These are phyloP conservation scores for Patella depressa DNA, from an alignment of 2,888 invertebrate genomes.

Conservation along the genomic window DNA sequence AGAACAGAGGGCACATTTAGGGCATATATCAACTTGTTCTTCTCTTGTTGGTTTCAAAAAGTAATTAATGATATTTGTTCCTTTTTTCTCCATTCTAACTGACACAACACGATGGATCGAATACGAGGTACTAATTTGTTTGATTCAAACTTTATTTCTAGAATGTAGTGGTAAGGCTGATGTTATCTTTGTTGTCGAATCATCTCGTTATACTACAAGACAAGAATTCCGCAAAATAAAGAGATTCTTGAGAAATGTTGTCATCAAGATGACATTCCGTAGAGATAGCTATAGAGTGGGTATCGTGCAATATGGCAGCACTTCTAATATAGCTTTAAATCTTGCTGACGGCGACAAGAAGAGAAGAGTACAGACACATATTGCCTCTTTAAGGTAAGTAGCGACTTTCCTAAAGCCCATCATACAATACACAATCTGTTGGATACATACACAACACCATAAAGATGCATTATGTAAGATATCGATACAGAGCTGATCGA, in stretches of 20 bases:
- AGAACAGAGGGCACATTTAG: too few species aligned
- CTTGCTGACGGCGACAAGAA: constrained; percentile 49
- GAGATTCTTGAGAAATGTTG: constrained; percentile 53
- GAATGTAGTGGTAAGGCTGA: constrained; percentile 58
- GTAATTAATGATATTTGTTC: too few species aligned
- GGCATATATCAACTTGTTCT: too few species aligned
- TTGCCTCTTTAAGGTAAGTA: constrained; percentile 59
- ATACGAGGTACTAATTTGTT: neutral
- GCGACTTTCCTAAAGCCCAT: too few species aligned
- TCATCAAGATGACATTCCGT: constrained; percentile 59
- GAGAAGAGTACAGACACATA: constrained; percentile 47
- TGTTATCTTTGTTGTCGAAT: constrained; percentile 64
- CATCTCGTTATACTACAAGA: constrained; percentile 61
- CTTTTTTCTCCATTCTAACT: too few species aligned
- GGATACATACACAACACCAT: too few species aligned
- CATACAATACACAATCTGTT: too few species aligned
- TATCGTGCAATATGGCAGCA: constrained; percentile 56
- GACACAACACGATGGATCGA: too few species aligned
- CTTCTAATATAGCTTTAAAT: constrained; percentile 45
- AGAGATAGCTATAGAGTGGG: constrained; percentile 56
- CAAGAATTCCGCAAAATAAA: constrained; percentile 50
- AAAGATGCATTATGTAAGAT: too few species aligned
- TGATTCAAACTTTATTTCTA: constrained; percentile 25
- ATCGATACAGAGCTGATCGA: too few species aligned
- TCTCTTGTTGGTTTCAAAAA: too few species aligned